Base-by-base conservation (phyloP, 2,113 vertebrate species). In the Montifringilla adamsi region DNA sequence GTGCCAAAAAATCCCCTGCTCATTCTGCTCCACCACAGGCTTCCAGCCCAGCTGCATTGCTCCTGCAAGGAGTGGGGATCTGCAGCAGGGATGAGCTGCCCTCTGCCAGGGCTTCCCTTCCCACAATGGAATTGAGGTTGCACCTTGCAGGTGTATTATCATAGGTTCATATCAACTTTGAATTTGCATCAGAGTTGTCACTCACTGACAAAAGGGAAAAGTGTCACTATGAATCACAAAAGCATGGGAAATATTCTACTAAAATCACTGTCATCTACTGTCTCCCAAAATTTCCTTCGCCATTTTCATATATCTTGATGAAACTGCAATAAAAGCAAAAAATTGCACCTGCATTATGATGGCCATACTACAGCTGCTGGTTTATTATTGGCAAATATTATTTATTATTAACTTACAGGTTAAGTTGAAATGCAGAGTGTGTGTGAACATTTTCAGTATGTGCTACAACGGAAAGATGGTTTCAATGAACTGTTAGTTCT, bases 391-490 rank as follows among this genome's bases (percentile, higher is more conserved):
- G 26, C 10, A 56, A 37, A 37, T 37, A 37, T 37, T 37, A 37
- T 37, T 37, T 37, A 37, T 37, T 37, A 37, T 37, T 56, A 87
- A 96, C 74, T 94, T 79, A 52, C n/a, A 96, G 93, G 59, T 89
- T 84, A 89, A 89, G 46, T 30, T 63, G 66, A 82, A 95, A 96
- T 43, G 59, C 94, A 94, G 56, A 70, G 39, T 82, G 52, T 74
- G 33, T 96, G 75, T 1, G 5, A 96, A 67, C 27, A 41, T 79
- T 91, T 96, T 87, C 69, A 75, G 27, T 92, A 82, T 49, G 87
- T 84, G 56, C 77, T 90, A 78, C 63, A 93, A 92, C 95, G 87
- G 56, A 82, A 79, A 89, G 67, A 83, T 23, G 15, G 43, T 68
- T 94, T 49, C 88, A 89, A 94, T 75, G 66, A 84, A 92, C 73